A percentile compares a stretch with the other conserved stretches of the same genome.
These are phyloP conservation scores for Diadegma fenestrale DNA, from an alignment of 2,888 invertebrate genomes.

Conservation along the genomic window DNA sequence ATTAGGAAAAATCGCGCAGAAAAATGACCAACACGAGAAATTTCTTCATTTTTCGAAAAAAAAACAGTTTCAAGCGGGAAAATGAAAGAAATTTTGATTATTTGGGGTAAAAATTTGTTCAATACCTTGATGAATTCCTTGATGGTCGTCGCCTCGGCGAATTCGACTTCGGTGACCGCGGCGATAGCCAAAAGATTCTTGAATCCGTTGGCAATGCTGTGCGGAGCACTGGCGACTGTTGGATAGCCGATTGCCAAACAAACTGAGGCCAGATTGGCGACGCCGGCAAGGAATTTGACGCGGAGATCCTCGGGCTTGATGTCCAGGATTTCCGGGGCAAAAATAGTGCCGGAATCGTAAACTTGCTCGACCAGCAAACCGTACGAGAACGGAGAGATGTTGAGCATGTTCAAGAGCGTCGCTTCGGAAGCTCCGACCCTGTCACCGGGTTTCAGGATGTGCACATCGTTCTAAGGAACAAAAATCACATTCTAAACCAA, in stretches of 20 bases:
- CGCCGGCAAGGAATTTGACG: conserved; percentile 96
- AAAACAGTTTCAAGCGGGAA: background rate
- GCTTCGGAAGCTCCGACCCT: conserved; percentile 99
- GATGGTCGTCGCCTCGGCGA: conserved; percentile 96
- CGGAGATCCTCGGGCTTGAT: conserved; percentile 98
- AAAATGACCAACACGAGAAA: too few relatives aligned
- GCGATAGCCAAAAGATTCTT: conserved; percentile 99
- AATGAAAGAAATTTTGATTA: background rate
- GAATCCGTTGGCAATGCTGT: conserved; percentile 99
- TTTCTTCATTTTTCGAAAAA: background rate
- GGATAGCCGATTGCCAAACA: conserved; percentile 98
- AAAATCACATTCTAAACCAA: background rate
- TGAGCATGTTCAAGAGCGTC: conserved; percentile 99
- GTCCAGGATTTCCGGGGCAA: conserved; percentile 98
- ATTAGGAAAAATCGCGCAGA: conserved; percentile 67
- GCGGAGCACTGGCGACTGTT: conserved; percentile 98
- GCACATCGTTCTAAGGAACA: conserved; percentile 90
- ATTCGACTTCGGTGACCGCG: conserved; percentile 97
- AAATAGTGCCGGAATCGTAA: conserved; percentile 99
- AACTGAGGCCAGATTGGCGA: conserved; percentile 96
- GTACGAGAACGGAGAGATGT: conserved; percentile 99
- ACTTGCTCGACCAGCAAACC: conserved; percentile 98
- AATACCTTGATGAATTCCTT: conserved; percentile 95
- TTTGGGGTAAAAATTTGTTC: background rate
- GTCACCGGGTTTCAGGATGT: conserved; percentile 97